phyloP scores from a whole-genome alignment of 2,113 vertebrate species.

The crab-eating macaque (Macaca fascicularis) region DNA sequence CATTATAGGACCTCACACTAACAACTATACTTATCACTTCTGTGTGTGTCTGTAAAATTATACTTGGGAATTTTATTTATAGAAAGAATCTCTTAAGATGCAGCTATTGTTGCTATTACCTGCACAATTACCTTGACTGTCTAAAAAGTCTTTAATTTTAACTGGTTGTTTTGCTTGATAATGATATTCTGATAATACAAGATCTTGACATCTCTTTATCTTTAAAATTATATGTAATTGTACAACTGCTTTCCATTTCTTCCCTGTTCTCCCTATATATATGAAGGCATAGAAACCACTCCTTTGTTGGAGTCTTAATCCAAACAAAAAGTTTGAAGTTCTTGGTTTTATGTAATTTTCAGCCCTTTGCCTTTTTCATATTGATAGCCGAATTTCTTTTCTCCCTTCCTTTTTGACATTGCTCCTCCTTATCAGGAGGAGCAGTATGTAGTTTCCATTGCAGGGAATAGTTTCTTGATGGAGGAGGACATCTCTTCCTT shows the following conservation, averaged over 20 bases:
- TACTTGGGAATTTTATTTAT: not conserved
- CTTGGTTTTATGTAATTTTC: not conserved
- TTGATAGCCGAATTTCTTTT: not conserved
- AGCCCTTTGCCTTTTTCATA: not conserved
- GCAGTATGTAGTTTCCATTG: not conserved
- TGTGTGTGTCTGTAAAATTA: not conserved
- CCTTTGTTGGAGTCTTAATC: not conserved
- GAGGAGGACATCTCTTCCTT: not conserved
- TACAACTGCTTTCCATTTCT: not conserved
- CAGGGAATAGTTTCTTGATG: not conserved
- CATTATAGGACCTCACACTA: accelerated
- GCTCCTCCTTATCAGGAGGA: too few species aligned
- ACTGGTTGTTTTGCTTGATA: not conserved
- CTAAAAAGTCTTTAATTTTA: not conserved
- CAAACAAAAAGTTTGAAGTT: not conserved
- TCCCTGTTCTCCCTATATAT: not conserved
- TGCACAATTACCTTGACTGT: not conserved
- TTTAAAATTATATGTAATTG: constrained; percentile 21
- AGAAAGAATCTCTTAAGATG: not conserved
- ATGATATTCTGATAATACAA: not conserved
- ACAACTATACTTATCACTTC: not conserved
- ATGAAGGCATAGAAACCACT: not conserved
- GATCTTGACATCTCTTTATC: not conserved
- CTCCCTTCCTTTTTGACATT: not conserved
- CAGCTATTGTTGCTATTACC: not conserved